Evolutionary conservation across 2,113 vertebrate genomes (phyloP).

Genomic region (Chlamydotis undulata): DNA sequence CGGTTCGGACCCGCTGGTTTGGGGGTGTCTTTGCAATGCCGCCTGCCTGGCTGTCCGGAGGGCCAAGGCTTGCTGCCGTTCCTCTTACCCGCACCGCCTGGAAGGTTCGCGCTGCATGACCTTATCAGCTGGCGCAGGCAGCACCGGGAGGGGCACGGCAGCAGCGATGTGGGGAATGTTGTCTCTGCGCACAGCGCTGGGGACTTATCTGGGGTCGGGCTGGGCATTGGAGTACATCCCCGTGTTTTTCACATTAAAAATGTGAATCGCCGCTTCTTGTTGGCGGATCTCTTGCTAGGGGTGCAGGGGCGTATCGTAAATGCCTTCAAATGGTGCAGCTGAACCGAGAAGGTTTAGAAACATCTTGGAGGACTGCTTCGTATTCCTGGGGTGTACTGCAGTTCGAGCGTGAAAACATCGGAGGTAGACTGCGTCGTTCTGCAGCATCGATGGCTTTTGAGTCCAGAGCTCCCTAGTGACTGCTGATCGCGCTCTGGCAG

Average conservation of each 20-base stretch:
- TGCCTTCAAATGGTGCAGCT: fast-evolving
- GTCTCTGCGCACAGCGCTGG: not conserved
- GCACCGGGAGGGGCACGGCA: conserved; percentile 10
- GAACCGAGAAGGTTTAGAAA: not conserved
- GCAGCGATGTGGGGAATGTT: not conserved
- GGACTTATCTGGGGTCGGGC: conserved; percentile 5
- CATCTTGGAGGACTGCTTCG: not conserved
- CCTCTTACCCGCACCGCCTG: not conserved
- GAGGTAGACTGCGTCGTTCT: conserved; percentile 20
- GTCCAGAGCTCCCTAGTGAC: conserved; percentile 31
- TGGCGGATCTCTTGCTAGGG: fast-evolving
- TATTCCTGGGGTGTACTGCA: not conserved
- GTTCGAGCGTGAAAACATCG: not conserved
- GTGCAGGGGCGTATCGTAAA: not conserved
- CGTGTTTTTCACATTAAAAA: not conserved
- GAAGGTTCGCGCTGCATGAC: not conserved
- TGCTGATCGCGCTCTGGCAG: conserved; percentile 66
- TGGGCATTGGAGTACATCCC: not conserved
- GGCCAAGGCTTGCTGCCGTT: not conserved
- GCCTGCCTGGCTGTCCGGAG: not conserved
- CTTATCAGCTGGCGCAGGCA: conserved; percentile 57
- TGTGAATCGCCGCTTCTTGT: fast-evolving
- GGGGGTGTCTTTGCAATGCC: not conserved
- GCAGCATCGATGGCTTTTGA: conserved; percentile 33
- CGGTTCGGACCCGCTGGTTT: not conserved